Evolutionary conservation across 2,888 invertebrate species (phyloP), one percentile per base, ranked within the genome.

Genomic region (Iselma pallidipennis): DNA sequence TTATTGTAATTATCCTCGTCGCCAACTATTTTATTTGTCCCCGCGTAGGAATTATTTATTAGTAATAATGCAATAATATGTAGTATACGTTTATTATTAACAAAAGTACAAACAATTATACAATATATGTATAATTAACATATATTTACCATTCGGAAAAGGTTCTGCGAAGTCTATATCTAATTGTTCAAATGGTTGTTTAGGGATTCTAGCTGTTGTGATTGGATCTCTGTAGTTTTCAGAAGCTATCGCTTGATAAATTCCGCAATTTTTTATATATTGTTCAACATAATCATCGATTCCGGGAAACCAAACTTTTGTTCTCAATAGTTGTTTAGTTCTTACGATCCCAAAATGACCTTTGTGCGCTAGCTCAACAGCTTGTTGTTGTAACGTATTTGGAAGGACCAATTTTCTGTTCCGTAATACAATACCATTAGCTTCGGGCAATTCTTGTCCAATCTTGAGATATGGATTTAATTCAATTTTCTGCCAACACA

Each of bases 221-320:
- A 52, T 33, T 2, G 52, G 52, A 23, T 52, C 19, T 16, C 52
- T 4, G 6, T 29, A 14, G 1, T 31, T 29, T 2, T 31, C 21
- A 29, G 29, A 7, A 14, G 37, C 21, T 6, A 21, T 26, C 4
- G 33, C 4, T 55, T 55, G 55, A 55, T 37, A 51, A 16, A 33
- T 29, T 12, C 16, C 1, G 21, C 42, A 33, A 2, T n/a, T 14
- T 51, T 33, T 57, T 21, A 57, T 23, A 7, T 1, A 1, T 3
- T 33, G n/a, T 45, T 59, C 59, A 12, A 10, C 3, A 2, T 7
- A 6, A 2, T 52, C 16, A 16, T 63, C 61, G 14, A 66, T 55
- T 9, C 50, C 58, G 19, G 68, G 65, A 52, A 67, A 67, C 64
- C 66, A 67, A 9, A 67, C 51, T 57, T 67, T 67, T 16, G 60